phyloP scores from a whole-genome alignment of 2,797 vertebrate genomes.

The Cossypha polioptera region DNA sequence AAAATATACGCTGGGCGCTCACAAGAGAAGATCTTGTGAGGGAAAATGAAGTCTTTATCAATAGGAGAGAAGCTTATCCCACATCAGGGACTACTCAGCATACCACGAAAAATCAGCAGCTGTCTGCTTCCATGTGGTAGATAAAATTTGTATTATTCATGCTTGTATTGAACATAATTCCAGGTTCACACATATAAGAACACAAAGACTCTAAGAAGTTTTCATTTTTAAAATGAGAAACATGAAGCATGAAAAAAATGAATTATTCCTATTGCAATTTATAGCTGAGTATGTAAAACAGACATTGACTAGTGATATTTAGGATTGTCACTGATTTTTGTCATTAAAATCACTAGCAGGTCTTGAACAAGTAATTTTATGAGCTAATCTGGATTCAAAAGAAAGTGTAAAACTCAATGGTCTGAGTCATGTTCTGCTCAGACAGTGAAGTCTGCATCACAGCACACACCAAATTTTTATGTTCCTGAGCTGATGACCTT shows the following conservation, averaged over 20 bases:
- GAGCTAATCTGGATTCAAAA: background rate
- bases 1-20: accelerated
- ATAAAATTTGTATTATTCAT: background rate
- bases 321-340: background rate
- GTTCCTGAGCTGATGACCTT: background rate
- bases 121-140: background rate
- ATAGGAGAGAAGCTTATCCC: background rate
- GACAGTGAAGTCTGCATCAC: background rate
- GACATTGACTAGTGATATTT: background rate
- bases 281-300: background rate
- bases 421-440: background rate
- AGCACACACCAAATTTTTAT: background rate
- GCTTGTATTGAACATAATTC: background rate
- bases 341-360: background rate
- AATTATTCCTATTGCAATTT: background rate
- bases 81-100: background rate
- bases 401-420: background rate
- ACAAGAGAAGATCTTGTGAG: background rate
- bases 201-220: background rate
- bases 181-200: background rate
- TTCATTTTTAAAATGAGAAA: background rate
- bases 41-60: background rate
- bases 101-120: accelerated
- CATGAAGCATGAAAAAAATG: background rate
- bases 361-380: background rate